Percentiles rank a stretch among this genome's conserved stretches.
Conservation (phyloP, 1,140 invertebrate species). For the Panagrolaimus sp. region DNA sequence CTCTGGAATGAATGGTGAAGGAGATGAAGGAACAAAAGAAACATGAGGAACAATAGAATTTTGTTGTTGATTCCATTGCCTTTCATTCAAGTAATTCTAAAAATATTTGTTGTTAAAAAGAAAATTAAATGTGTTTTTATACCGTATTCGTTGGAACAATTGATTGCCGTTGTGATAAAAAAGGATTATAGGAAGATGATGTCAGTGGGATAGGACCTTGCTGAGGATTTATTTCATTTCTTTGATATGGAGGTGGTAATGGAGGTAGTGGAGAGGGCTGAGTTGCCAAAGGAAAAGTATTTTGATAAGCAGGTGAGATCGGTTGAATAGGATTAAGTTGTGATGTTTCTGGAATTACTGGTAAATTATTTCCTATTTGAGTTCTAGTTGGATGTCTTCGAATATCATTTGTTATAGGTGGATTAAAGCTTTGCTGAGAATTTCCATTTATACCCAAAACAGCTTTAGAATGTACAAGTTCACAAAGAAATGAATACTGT, state of each 20-base stretch:
- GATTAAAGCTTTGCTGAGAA: neutral
- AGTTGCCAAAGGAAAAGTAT: neutral
- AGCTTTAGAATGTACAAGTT: slow-evolving; percentile 16
- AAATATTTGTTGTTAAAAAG: neutral
- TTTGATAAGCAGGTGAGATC: neutral
- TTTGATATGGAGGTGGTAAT: neutral
- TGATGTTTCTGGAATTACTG: neutral
- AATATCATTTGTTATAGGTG: slow-evolving; percentile 17
- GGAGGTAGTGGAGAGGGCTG: neutral
- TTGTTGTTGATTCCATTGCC: neutral
- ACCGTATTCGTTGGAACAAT: slow-evolving; percentile 5
- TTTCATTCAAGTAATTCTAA: neutral
- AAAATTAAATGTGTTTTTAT: neutral
- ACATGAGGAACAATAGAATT: neutral
- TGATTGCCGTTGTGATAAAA: neutral
- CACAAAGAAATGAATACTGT: slow-evolving; percentile 35
- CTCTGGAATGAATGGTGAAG: neutral
- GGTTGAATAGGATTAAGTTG: neutral
- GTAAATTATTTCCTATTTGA: neutral
- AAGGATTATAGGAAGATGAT: neutral
- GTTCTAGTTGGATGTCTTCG: slow-evolving; percentile 10
- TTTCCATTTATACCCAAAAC: slow-evolving; percentile 2
- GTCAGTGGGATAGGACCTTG: neutral
- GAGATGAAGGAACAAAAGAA: neutral
- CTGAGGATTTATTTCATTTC: neutral